Evolutionary conservation across 2,888 invertebrate genomes (phyloP), one percentile per base, ranked within the genome.

Genomic region (Tetrapedia diversipes): DNA sequence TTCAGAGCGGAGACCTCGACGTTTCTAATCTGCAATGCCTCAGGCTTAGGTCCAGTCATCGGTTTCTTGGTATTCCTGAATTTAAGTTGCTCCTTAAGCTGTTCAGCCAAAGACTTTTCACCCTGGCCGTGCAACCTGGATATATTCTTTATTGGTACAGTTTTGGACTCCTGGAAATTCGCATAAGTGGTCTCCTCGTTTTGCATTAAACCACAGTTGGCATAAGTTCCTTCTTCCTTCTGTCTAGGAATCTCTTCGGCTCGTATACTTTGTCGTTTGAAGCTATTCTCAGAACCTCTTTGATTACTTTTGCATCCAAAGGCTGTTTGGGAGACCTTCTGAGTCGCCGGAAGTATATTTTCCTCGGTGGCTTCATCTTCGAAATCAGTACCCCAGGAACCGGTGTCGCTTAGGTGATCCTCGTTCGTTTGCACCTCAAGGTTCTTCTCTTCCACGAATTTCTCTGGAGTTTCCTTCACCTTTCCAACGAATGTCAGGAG

Each of bases 361-460:
- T 90, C 89, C 0, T 90, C 89, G 6, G 84, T 83, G 3, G 67
- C 60, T 45, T 87, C 87, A 63, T 91, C 90, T 8, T 91, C 90
- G 64, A 91, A 92, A 39, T 92, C 92, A 6, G 91, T 90, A n/a
- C 86, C 91, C 92, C 92, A 92, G 6, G 89, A 89, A 54, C 85
- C 88, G 7, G 79, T 82, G 66, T 91, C 91, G 77, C 88, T 89
- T 24, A 85, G 43, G 1, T 81, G 77, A 49, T 88, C 89, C 22
- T 86, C 87, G 60, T 61, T 65, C 32, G 61, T 64, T 39, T 80
- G 81, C 0, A 43, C 10, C 29, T 77, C 59, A 3, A 49, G 14
- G 11, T 59, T 68, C 19, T 82, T 86, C 7, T 84, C 74, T 24
- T 80, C 77, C 2, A 87, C 80, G 80, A 86, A 90, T 47, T 86